Base-by-base conservation (phyloP, 2,113 vertebrate species). In the Gadus macrocephalus region DNA sequence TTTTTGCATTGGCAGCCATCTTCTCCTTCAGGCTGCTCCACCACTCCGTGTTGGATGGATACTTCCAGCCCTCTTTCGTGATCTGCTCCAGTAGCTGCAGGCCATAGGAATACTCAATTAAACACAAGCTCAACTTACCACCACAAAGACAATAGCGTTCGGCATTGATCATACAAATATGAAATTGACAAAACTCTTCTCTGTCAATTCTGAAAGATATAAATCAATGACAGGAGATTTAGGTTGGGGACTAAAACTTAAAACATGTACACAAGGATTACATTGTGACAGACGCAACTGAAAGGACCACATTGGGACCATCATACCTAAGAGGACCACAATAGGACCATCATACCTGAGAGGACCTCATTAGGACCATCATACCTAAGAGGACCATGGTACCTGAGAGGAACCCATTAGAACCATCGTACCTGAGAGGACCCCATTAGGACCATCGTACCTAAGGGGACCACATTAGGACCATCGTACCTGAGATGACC, bases 11-110 rank as follows among this genome's bases (percentile, higher is more conserved):
- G 75, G 75, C 87, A 62, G 72, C 86, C 55, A 96, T 94, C 89
- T 95, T 98, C 42, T 87, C 88, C 76, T 71, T 94, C 15, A 99
- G 89, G 0, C 4, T 86, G 69, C 75, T 80, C 97, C 96, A 99
- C 96, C 97, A 99, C 66, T 90, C 84, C 15, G 95, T 85, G 71
- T 91, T 82, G 62, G 88, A 76, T 53, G 93, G 90, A 67, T 93
- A 95, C n/a, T 87, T 93, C 93, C 94, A 95, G 1, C 77, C 81
- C 11, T 86, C 86, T 81, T 85, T 91, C 53, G 31, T 76, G 38
- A 96, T 76, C 11, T 88, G 80, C 66, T 89, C 89, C 75, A 95
- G 74, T 75, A 99, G 91, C 97, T 99, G 76, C 77, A 86, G 83
- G 28, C 35, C 20, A 73, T 20, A 15, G 16, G 58, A 25, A 69